These are phyloP conservation scores for Leptogaster cylindrica DNA, from an alignment of 2,888 invertebrate species.

Conservation along the genomic window DNA sequence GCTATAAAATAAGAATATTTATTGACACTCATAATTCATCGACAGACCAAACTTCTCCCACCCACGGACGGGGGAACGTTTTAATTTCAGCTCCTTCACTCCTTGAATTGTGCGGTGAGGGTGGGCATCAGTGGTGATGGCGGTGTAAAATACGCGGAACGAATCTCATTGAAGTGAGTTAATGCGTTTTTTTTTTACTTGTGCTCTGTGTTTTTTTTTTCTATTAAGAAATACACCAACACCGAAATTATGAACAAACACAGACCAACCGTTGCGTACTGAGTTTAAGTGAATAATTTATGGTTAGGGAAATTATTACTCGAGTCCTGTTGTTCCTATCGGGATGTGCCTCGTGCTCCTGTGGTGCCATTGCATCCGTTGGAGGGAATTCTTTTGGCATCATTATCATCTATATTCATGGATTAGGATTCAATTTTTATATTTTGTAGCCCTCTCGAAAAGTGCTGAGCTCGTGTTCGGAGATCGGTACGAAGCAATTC, in stretches of 20 bases:
- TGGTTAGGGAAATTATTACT: conserved; percentile 42
- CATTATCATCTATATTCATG: conserved; percentile 63
- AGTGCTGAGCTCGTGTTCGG: neutral
- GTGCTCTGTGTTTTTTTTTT: conserved; percentile 4
- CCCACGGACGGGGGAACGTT: conserved; percentile 18
- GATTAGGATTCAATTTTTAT: conserved; percentile 63
- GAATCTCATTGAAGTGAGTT: conserved; percentile 42
- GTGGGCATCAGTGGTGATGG: neutral
- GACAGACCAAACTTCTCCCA: conserved; percentile 14
- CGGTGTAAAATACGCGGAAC: conserved; percentile 44
- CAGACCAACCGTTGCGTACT: neutral
- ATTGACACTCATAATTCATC: conserved; percentile 53
- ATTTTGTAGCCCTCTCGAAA: conserved; percentile 40
- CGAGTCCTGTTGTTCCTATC: conserved; percentile 13
- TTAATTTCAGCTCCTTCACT: conserved; percentile 37
- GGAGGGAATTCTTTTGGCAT: conserved; percentile 46
- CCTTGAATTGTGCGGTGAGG: neutral
- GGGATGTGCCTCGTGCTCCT: conserved; percentile 6
- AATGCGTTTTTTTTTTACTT: conserved; percentile 36
- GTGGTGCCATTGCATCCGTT: conserved; percentile 4
- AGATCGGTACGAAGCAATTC: conserved; percentile 2
- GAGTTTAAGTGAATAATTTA: conserved; percentile 43
- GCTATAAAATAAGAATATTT: conserved; percentile 54
- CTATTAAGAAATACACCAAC: conserved; percentile 16
- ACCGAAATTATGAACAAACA: neutral